These are phyloP conservation scores for Synanthedon formicaeformis DNA, from an alignment of 2,888 invertebrate species.

Conservation along the genomic window DNA sequence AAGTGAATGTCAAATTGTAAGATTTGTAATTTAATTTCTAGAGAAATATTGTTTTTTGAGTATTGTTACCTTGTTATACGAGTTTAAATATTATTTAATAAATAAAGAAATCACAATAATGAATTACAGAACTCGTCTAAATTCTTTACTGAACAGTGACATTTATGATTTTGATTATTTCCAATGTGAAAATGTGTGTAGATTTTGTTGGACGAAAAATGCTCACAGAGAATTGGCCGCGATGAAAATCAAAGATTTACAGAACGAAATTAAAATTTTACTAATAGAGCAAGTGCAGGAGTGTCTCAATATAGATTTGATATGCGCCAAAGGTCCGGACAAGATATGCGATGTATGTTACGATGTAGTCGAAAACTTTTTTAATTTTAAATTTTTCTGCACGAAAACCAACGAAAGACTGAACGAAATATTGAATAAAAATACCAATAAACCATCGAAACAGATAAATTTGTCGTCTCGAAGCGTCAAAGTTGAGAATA, in stretches of 20 bases:
- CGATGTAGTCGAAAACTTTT: constrained; percentile 31
- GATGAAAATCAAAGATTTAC: constrained; percentile 10
- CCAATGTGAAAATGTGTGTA: constrained; percentile 37
- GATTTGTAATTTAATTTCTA: too few species aligned
- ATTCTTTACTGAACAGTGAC: constrained; percentile 15
- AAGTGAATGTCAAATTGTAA: too few species aligned
- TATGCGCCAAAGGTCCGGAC: constrained; percentile 20
- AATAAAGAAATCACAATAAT: too few species aligned
- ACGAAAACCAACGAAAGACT: constrained; percentile 30
- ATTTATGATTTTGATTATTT: constrained; percentile 43
- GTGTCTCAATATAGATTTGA: constrained; percentile 35
- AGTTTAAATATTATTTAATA: too few species aligned
- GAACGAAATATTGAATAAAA: constrained; percentile 17
- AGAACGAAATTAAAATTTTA: constrained; percentile 10
- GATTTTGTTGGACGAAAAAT: constrained; percentile 44
- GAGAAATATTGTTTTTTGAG: too few species aligned
- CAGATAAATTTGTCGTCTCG: background rate
- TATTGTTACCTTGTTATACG: too few species aligned
- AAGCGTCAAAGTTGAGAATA: constrained; percentile 13
- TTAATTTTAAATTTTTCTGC: constrained; percentile 43
- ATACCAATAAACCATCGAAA: background rate
- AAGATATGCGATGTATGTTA: constrained; percentile 38
- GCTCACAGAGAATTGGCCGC: constrained; percentile 22
- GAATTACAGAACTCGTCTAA: too few species aligned
- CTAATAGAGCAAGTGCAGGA: constrained; percentile 33